Conservation (phyloP, 2,113 vertebrate genomes). For the Cyphomyrus discorhynchus region DNA sequence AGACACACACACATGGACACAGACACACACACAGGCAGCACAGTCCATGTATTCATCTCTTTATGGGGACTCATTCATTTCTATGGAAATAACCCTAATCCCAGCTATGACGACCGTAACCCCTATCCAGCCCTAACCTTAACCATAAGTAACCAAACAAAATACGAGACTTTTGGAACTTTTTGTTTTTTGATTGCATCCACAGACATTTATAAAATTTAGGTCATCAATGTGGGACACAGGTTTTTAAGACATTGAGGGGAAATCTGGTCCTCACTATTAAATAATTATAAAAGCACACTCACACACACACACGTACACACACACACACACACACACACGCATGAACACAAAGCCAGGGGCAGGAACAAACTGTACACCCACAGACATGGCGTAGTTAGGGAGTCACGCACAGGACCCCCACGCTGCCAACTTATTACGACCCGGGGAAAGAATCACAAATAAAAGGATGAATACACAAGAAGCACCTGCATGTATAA, state of each 20-base stretch:
- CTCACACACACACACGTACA: fast-evolving
- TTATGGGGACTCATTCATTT: neutral
- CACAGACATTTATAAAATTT: neutral
- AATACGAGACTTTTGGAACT: neutral
- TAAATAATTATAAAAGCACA: neutral
- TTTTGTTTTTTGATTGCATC: neutral
- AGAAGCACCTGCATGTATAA: no score
- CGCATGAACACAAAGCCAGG: neutral
- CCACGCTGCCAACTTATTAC: neutral
- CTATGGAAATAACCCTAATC: neutral
- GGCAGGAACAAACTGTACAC: neutral
- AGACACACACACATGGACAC: no score
- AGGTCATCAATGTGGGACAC: neutral
- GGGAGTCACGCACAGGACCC: neutral
- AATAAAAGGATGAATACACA: neutral
- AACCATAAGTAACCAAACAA: neutral
- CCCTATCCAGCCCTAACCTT: neutral
- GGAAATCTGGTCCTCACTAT: neutral
- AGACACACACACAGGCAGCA: no score
- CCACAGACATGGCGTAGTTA: neutral
- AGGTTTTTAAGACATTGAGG: neutral
- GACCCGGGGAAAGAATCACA: neutral
- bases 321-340: no score
- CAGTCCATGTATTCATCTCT: neutral
- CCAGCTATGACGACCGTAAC: neutral